phyloP scores from a whole-genome alignment of 2,888 invertebrate genomes.

The Ypsolopha sequella region DNA sequence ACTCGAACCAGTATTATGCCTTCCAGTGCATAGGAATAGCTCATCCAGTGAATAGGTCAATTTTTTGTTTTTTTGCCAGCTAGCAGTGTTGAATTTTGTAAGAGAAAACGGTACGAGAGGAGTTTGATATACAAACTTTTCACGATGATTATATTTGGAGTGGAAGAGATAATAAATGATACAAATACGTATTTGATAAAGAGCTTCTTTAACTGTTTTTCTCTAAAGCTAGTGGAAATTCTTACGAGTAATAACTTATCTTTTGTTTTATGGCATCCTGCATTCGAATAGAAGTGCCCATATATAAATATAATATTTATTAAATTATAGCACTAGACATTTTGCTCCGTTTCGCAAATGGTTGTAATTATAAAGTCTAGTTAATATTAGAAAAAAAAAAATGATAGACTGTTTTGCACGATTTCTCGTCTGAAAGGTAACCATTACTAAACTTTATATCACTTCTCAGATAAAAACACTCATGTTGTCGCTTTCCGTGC shows the following conservation, averaged over 20 bases:
- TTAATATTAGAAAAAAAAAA: conserved; percentile 40
- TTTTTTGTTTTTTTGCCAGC: not conserved
- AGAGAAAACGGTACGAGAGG: no score
- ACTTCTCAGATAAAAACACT: conserved; percentile 5
- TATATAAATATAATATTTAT: conserved; percentile 38
- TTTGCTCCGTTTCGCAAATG: conserved; percentile 64
- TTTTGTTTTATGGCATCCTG: conserved; percentile 45
- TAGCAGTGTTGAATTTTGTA: not conserved
- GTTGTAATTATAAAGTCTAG: conserved; percentile 63
- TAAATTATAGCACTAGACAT: conserved; percentile 51
- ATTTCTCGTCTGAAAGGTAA: conserved; percentile 39
- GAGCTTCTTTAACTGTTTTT: no score
- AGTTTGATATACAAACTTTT: no score
- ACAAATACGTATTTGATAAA: no score
- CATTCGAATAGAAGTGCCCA: conserved; percentile 42
- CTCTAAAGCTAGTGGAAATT: not conserved
- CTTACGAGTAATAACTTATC: not conserved
- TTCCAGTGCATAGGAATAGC: conserved; percentile 1
- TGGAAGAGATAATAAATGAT: no score
- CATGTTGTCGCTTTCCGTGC: conserved; percentile 32
- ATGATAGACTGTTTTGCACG: conserved; percentile 66
- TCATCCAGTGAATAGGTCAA: not conserved
- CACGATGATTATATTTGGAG: no score
- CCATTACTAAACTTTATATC: not conserved
- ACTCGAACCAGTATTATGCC: not conserved